These are phyloP conservation scores for Dicrostonyx torquatus DNA, from an alignment of 2,797 vertebrate genomes.

Conservation along the genomic window DNA sequence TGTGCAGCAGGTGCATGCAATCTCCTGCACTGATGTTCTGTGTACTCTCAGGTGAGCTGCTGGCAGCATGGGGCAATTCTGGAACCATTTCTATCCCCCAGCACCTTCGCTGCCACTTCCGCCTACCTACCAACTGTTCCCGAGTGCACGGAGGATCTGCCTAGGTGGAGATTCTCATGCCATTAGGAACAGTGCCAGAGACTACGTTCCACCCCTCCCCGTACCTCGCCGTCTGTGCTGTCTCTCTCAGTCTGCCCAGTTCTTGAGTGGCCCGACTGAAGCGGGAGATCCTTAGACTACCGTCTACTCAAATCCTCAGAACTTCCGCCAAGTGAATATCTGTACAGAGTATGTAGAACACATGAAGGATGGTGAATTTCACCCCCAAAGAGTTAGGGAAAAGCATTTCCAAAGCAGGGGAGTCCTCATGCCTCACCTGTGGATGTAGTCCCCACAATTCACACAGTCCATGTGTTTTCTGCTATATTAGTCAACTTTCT, in stretches of 20 bases:
- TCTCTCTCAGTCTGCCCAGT: slow-evolving; percentile 8
- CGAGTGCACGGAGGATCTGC: background rate
- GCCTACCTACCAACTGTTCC: slow-evolving; percentile 50
- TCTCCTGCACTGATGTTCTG: too few species aligned
- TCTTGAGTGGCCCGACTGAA: slow-evolving; percentile 14
- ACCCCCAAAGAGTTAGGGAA: background rate
- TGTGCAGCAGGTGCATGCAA: background rate
- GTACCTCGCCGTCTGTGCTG: background rate
- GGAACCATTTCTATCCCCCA: background rate
- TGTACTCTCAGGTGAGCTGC: slow-evolving; percentile 6
- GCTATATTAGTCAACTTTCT: background rate
- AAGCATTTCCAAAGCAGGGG: background rate
- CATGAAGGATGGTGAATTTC: background rate
- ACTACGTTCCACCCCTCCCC: background rate
- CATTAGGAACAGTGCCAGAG: background rate
- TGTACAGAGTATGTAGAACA: fast-evolving
- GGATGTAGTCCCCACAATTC: background rate
- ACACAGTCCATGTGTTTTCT: background rate
- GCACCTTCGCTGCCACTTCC: background rate
- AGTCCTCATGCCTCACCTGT: background rate
- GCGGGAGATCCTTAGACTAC: background rate
- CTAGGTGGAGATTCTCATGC: slow-evolving; percentile 1
- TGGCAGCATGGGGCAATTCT: background rate
- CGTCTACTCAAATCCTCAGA: background rate
- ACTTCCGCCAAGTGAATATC: background rate